Conservation (phyloP, 2,888 invertebrate species). For the Drosophila putrida region DNA sequence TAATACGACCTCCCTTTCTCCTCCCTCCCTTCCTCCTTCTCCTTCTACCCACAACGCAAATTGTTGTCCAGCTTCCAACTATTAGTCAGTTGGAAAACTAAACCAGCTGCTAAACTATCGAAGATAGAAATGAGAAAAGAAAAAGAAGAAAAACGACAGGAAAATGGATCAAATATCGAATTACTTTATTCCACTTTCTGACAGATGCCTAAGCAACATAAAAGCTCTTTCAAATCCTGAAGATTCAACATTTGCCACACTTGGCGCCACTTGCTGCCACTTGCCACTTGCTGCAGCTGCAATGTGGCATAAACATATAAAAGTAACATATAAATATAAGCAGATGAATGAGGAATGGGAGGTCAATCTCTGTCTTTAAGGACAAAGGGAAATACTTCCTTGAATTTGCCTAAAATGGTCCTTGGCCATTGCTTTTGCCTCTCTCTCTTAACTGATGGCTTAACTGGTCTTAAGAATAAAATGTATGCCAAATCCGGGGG, state of each 20-base stretch:
- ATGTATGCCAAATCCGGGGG: slow-evolving; percentile 34
- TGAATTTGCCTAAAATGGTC: slow-evolving; percentile 49
- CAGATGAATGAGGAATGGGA: not conserved
- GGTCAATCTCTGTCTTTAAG: too few species aligned
- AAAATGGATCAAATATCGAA: slow-evolving; percentile 18
- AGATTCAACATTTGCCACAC: slow-evolving; percentile 5
- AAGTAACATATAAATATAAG: not conserved
- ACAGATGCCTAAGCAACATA: slow-evolving; percentile 10
- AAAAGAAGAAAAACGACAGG: not conserved
- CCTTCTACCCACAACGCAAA: not conserved
- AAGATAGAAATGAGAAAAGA: not conserved
- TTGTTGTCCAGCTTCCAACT: not conserved
- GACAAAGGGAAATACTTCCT: not conserved
- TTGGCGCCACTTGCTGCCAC: slow-evolving; percentile 2
- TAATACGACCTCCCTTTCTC: not conserved
- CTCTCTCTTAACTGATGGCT: slow-evolving; percentile 31
- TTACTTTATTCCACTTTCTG: slow-evolving; percentile 10
- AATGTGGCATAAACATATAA: not conserved
- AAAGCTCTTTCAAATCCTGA: slow-evolving; percentile 3
- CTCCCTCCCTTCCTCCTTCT: too few species aligned
- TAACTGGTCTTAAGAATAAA: slow-evolving; percentile 64
- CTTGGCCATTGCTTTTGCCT: not conserved
- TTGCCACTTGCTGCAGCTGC: slow-evolving; percentile 13
- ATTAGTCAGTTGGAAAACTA: slow-evolving; percentile 2
- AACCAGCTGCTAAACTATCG: slow-evolving; percentile 9